phyloP scores from a whole-genome alignment of 1,140 invertebrate genomes.

The Megalopta genalis region DNA sequence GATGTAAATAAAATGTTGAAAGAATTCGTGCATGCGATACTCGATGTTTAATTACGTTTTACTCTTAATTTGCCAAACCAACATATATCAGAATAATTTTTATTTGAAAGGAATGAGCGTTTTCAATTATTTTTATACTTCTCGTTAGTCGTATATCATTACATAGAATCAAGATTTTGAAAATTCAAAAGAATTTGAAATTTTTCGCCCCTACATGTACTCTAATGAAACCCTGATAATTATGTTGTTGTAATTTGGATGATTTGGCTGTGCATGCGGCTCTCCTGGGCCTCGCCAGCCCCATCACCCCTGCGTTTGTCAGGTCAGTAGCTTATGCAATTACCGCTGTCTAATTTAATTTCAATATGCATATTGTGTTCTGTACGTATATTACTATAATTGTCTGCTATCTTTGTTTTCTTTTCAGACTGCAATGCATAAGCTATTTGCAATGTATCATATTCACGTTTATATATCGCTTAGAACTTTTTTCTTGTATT shows the following conservation, averaged over 20 bases:
- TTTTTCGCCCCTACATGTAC: conserved; percentile 15
- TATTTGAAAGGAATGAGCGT: background rate
- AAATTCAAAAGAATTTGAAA: background rate
- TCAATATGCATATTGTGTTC: background rate
- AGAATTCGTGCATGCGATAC: conserved; percentile 21
- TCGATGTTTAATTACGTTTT: background rate
- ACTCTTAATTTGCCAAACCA: conserved; percentile 21
- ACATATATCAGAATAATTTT: background rate
- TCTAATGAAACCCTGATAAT: conserved; percentile 65
- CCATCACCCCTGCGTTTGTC: conserved; percentile 74
- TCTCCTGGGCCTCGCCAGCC: conserved; percentile 81
- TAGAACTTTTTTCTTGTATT: background rate
- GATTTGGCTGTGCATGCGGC: conserved; percentile 83
- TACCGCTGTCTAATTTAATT: conserved; percentile 24
- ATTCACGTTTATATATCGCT: background rate
- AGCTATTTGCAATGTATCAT: conserved; percentile 30
- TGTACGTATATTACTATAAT: conserved; percentile 9
- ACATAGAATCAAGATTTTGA: background rate
- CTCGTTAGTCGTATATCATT: background rate
- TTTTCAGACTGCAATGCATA: conserved; percentile 25
- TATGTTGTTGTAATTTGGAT: conserved; percentile 60
- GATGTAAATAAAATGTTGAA: conserved; percentile 7
- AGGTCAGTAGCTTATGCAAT: conserved; percentile 74
- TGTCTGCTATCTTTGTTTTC: conserved; percentile 1
- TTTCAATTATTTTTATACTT: conserved; percentile 1